Conservation (phyloP, 2,888 invertebrate genomes). For the Chelonus formosanus region DNA sequence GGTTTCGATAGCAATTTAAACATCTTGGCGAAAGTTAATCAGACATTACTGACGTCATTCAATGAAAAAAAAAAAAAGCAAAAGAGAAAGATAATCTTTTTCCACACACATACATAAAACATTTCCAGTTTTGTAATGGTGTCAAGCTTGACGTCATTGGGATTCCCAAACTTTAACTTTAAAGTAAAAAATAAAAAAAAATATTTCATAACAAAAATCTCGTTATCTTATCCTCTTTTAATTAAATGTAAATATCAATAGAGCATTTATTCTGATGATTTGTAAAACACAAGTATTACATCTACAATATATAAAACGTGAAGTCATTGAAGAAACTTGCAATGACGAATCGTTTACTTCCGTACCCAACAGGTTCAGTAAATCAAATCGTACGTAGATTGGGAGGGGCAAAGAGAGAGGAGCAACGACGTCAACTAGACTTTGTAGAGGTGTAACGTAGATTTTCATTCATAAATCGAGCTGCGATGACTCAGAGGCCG, state of each 20-base stretch:
- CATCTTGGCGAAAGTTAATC: conserved; percentile 52
- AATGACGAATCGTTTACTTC: no score
- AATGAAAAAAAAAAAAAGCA: neutral
- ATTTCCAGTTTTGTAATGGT: conserved; percentile 2
- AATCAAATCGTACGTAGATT: no score
- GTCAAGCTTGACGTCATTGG: conserved; percentile 2
- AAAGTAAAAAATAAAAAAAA: neutral
- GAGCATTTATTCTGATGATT: no score
- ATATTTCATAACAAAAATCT: neutral
- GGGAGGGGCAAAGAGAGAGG: no score
- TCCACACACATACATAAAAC: no score
- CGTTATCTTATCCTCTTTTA: neutral
- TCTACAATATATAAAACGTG: no score
- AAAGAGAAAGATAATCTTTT: conserved; percentile 3
- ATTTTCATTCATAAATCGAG: conserved; percentile 36
- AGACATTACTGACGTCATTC: conserved; percentile 50
- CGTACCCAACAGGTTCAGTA: no score
- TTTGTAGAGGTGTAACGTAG: conserved; percentile 21
- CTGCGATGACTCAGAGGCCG: neutral
- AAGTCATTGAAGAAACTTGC: no score
- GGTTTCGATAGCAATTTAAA: conserved; percentile 15
- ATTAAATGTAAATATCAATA: no score
- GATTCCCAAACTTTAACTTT: conserved; percentile 7
- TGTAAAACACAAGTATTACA: no score
- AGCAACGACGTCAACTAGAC: conserved; percentile 10